Base-by-base conservation (phyloP, 64 coral and sea anemone species). In the Dendrophyllia cribrosa region DNA sequence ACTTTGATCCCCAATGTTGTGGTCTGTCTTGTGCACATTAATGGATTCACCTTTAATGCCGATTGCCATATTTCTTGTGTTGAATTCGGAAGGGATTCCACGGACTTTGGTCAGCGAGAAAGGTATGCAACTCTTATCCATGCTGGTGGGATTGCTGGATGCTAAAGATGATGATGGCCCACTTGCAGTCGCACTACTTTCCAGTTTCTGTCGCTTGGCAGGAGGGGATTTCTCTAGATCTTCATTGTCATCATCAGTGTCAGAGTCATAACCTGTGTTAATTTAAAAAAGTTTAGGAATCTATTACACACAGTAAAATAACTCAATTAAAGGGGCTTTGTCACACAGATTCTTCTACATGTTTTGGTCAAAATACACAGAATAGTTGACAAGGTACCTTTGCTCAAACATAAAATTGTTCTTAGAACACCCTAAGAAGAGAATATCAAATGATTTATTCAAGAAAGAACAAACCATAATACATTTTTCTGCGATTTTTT, bases 81-180 rank as follows among this genome's bases (percentile, higher is more conserved):
- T 99, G 62, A 90, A 94, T 44, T 93, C 81, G 20, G 83, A 72
- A 59, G 83, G 70, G 43, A 99, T 96, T 74, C 94, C 94, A 73
- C 88, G 86, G 9, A 96, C 97, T 85, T 87, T 96, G 47, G 97
- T 99, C 21, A 99, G 75, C 72, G 91, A 99, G 85, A 99, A 96
- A 49, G 94, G 83, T 6, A 96, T 43, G 60, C 81, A 85, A 7
- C 77, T 91, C 61, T 93, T 65, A 60, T 69, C 71, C 19, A 75
- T 85, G 22, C 64, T 21, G 25, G 20, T 23, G 34, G 26, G 7
- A 23, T 84, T 66, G 44, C 20, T 20, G 15, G 46, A 75, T 13
- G 72, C 17, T 84, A 61, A 84, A 51, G 61, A 52, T 51, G 62
- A 21, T 1, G 62, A 48, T 50, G 45, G n/a, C 17, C 17, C 20